These are phyloP conservation scores for Eristalinus aeneus DNA, from an alignment of 2,888 invertebrate species.

Conservation along the genomic window DNA sequence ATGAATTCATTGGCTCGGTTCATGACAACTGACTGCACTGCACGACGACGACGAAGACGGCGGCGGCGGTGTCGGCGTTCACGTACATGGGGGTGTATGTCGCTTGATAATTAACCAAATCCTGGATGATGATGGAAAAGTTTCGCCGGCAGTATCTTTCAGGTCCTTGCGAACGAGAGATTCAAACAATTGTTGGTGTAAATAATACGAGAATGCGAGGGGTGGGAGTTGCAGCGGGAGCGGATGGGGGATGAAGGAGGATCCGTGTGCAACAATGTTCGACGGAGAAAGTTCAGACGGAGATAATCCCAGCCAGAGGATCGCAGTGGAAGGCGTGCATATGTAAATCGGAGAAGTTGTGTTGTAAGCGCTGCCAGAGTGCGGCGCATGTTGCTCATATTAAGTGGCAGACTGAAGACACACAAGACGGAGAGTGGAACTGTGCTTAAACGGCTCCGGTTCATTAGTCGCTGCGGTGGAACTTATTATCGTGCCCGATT, in stretches of 20 bases:
- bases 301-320: slow-evolving; percentile 40
- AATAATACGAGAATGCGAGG: slow-evolving; percentile 60
- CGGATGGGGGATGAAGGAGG: not conserved
- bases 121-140: slow-evolving; percentile 68
- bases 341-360: slow-evolving; percentile 44
- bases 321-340: slow-evolving; percentile 22
- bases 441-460: slow-evolving; percentile 55
- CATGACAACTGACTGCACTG: slow-evolving; percentile 50
- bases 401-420: slow-evolving; percentile 49
- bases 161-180: slow-evolving; percentile 52
- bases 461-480: slow-evolving; percentile 66
- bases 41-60: not conserved
- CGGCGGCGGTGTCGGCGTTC: not conserved
- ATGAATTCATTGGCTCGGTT: slow-evolving; percentile 69
- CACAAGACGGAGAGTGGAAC: slow-evolving; percentile 4
- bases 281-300: slow-evolving; percentile 25
- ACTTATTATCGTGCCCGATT: slow-evolving; percentile 70
- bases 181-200: slow-evolving; percentile 66
- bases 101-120: slow-evolving; percentile 67
- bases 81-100: slow-evolving; percentile 7
- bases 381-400: slow-evolving; percentile 48
- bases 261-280: slow-evolving; percentile 64
- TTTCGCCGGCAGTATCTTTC: slow-evolving; percentile 50
- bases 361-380: slow-evolving; percentile 22
- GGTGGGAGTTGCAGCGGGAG: not conserved